phyloP scores from a whole-genome alignment of 2,113 vertebrate genomes.

The Laterallus jamaicensis region DNA sequence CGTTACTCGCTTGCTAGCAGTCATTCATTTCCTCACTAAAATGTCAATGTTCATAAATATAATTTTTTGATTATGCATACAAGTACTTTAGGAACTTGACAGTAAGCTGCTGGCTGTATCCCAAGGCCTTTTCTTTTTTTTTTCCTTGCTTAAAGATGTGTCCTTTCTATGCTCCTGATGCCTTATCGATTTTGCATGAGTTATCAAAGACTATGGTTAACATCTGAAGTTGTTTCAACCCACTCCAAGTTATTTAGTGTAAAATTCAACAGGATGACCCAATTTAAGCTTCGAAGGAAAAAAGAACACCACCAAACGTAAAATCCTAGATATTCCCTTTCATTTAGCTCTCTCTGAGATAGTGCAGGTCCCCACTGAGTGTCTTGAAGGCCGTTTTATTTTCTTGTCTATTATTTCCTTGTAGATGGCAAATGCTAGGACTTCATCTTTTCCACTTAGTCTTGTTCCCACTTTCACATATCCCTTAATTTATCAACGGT shows the following conservation, averaged over 20 bases:
- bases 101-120: background rate
- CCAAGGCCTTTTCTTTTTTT: background rate
- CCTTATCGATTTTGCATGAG: background rate
- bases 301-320: background rate
- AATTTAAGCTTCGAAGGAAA: background rate
- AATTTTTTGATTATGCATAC: background rate
- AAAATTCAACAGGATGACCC: background rate
- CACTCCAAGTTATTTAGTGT: background rate
- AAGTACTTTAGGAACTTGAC: background rate
- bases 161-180: background rate
- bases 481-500: background rate
- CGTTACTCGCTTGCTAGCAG: background rate
- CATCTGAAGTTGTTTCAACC: background rate
- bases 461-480: background rate
- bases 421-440: background rate
- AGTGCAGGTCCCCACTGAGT: fast-evolving
- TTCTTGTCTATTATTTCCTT: background rate
- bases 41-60: background rate
- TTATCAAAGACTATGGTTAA: background rate
- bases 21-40: background rate
- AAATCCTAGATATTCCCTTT: background rate
- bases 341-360: background rate
- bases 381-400: background rate
- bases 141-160: background rate
- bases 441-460: background rate